Evolutionary conservation across 2,888 invertebrate species (phyloP), one percentile per base, ranked within the genome.

Genomic region (Pterostichus madidus): DNA sequence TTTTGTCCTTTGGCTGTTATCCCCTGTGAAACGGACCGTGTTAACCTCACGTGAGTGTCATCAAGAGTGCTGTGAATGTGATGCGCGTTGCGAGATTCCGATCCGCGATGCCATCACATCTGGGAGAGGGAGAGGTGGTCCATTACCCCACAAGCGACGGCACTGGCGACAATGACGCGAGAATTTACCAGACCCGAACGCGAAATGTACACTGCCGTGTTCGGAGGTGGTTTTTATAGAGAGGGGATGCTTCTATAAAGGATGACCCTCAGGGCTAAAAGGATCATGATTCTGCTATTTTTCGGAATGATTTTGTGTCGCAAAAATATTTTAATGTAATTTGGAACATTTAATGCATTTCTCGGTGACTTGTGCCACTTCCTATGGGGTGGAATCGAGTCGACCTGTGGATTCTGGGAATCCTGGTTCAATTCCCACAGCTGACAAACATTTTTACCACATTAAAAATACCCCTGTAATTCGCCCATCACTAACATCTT

Each of bases 41-140:
- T 46, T 49, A 53, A 53, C 75, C 52, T 31, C 17, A 5, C 52
- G 75, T 75, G 46, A 49, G 52, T 75, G 52, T 75, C 75, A 44
- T 75, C 49, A 52, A 49, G n/a, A 52, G 52, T 52, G 32, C 73
- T 13, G 13, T 11, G 49, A 75, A 75, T 75, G 32, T 35, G 64
- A 64, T 39, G 64, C 61, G 56, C 10, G 56, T 56, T 17, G 52
- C 61, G 13, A 61, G 53, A 53, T 53, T 15, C 8, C 64, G 64
- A 64, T 64, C 39, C 39, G 32, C 13, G 7, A 15, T 64, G 64
- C 39, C 39, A 64, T 64, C 13, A 64, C 32, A 13, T 53, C 5
- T 15, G 53, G 8, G 13, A 31, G 64, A 7, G 5, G 64, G 35
- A 11, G 35, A 64, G 10, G 32, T 64, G 39, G 44, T 17, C 56